These are phyloP conservation scores for Coracias cyanogaster DNA, from an alignment of 2,797 vertebrate species.

Conservation along the genomic window DNA sequence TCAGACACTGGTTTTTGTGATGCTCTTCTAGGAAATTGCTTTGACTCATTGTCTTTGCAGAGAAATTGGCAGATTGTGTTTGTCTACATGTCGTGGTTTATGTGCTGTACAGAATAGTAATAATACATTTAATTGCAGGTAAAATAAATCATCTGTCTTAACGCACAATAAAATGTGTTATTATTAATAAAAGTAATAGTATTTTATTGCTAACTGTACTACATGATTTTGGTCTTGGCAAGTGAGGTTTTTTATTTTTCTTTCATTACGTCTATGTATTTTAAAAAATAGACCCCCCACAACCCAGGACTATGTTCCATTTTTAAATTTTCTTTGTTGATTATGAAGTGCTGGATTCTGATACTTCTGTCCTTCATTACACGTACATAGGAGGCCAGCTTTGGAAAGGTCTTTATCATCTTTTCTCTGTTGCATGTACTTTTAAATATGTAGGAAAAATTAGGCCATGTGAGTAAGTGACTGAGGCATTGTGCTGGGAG, in stretches of 20 bases:
- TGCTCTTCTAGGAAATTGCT: conserved; percentile 4
- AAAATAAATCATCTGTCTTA: not conserved
- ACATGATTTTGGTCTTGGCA: not conserved
- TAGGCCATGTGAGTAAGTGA: not conserved
- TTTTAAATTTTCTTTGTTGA: not conserved
- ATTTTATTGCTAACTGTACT: not conserved
- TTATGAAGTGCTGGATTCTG: not conserved
- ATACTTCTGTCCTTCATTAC: not conserved
- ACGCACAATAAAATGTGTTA: not conserved
- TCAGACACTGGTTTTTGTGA: not conserved
- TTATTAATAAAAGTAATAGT: not conserved
- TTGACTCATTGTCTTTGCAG: not conserved
- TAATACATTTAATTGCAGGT: not conserved
- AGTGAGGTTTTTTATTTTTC: not conserved
- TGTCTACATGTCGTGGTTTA: not conserved
- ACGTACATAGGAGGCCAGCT: not conserved
- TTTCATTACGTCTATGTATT: not conserved
- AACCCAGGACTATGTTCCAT: not conserved
- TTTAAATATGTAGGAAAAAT: not conserved
- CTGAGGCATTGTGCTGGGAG: not conserved
- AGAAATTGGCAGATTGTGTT: conserved; percentile 21
- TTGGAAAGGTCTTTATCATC: not conserved
- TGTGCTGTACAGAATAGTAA: not conserved
- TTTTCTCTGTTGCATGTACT: not conserved
- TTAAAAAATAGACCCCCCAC: not conserved